Percentiles rank a stretch among this genome's conserved stretches.
These are phyloP conservation scores for Larimichthys crocea DNA, from an alignment of 2,113 vertebrate genomes.

Conservation along the genomic window DNA sequence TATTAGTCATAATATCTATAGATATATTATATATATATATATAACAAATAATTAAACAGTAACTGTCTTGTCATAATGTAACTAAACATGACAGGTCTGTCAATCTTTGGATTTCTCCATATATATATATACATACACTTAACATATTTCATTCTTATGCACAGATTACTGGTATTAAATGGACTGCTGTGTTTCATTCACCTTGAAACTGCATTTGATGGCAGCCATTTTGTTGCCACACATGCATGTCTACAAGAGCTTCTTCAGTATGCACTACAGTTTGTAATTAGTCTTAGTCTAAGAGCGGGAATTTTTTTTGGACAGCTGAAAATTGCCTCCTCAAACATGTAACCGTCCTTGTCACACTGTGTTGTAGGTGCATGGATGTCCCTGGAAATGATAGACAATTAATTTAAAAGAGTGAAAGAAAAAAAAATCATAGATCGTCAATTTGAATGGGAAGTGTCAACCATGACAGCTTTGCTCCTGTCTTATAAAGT, in stretches of 20 bases:
- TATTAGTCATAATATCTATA: too few relatives aligned
- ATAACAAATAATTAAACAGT: too few relatives aligned
- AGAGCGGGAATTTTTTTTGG: not conserved
- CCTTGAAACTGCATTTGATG: not conserved
- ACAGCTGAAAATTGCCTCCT: constrained; percentile 36
- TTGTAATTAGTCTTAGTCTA: constrained; percentile 30
- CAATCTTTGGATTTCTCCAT: too few relatives aligned
- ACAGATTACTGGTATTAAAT: not conserved
- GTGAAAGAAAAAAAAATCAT: constrained; percentile 16
- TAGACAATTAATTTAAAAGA: constrained; percentile 58
- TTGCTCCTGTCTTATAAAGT: not conserved
- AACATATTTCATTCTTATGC: not conserved
- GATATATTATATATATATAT: too few relatives aligned
- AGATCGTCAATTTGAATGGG: constrained; percentile 43
- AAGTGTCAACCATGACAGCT: constrained; percentile 36
- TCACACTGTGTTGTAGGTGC: constrained; percentile 11
- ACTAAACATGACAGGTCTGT: too few relatives aligned
- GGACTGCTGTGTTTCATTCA: not conserved
- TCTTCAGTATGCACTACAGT: not conserved
- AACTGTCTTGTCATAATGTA: too few relatives aligned
- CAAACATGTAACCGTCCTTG: constrained; percentile 18
- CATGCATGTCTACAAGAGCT: constrained; percentile 6
- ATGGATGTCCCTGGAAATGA: not conserved
- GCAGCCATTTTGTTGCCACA: constrained; percentile 10
- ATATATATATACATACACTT: not conserved